Evolutionary conservation across 2,888 invertebrate species (phyloP), one percentile per base, ranked within the genome.

Genomic region (Diaperis boleti): DNA sequence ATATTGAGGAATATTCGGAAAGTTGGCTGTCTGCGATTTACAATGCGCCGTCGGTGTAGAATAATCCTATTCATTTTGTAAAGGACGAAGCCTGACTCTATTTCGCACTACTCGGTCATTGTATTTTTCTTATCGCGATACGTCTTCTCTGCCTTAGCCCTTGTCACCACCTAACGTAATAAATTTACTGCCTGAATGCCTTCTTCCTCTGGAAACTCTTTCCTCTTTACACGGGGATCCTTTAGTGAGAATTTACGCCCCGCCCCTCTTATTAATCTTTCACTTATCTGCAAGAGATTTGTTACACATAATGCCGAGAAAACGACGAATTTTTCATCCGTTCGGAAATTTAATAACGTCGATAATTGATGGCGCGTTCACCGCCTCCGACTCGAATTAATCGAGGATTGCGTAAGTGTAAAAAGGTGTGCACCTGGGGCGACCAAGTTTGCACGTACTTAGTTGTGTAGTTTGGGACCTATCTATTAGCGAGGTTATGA

Each of bases 151-250:
- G 74, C 74, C 74, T 77, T 76, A 78, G 78, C 77, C 78, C 79
- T 74, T 80, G 80, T 80, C 80, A 78, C 78, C 79, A 76, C 79
- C 78, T 79, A 77, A 78, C 77, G 78, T 78, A 81, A 81, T 81
- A 81, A 81, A 81, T 81, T 81, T 79, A 76, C 77, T 74, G 76
- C 73, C 76, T 77, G 79, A 80, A 79, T 79, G 76, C 76, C 76
- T 74, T n/a, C n/a, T n/a, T 72, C 69, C 72, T 70, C 69, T 54
- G 69, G 67, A 59, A 61, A 66, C 63, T 66, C 64, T 66, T 61
- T 66, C 64, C 52, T n/a, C n/a, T n/a, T 39, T 64, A 61, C 64
- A 57, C 56, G 49, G 47, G 54, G 66, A 64, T 66, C 59, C 59
- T 66, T 66, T 66, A 61, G 61, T 59, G 64, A 66, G 59, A 66